phyloP scores from a whole-genome alignment of 2,888 invertebrate genomes.

The Lycia hirtaria region DNA sequence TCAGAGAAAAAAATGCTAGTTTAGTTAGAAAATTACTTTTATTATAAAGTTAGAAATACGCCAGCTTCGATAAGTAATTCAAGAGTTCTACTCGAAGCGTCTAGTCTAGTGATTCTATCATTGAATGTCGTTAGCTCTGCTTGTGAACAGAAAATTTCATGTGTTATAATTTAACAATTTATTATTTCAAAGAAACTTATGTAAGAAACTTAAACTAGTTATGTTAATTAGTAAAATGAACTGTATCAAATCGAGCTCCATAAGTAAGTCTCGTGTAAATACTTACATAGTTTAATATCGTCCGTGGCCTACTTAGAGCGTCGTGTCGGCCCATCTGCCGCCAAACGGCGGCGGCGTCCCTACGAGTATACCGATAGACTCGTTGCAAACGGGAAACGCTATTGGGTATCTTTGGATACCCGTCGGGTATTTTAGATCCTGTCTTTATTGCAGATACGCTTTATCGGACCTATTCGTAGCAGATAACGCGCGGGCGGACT shows the following conservation, averaged over 20 bases:
- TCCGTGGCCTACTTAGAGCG: slow-evolving; percentile 6
- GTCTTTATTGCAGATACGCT: not conserved
- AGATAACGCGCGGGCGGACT: slow-evolving; percentile 15
- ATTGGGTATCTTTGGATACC: slow-evolving; percentile 11
- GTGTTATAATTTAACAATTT: no score
- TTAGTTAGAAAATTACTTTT: not conserved
- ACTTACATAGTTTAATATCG: not conserved
- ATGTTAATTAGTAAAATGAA: no score
- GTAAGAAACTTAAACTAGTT: no score
- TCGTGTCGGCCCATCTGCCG: slow-evolving; percentile 9
- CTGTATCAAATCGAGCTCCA: not conserved
- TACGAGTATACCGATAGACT: slow-evolving; percentile 13
- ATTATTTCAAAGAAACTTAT: no score
- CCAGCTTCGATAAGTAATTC: not conserved
- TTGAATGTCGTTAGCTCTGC: no score
- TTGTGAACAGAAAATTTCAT: no score
- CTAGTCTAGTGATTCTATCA: not conserved
- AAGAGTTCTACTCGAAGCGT: slow-evolving; percentile 1
- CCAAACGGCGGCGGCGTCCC: slow-evolving; percentile 15
- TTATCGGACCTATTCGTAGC: slow-evolving; percentile 12
- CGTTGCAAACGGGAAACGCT: slow-evolving; percentile 11
- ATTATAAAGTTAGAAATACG: not conserved
- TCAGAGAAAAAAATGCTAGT: slow-evolving; percentile 1
- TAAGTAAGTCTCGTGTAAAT: not conserved
- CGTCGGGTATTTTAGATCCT: slow-evolving; percentile 8